Evolutionary conservation across 2,888 invertebrate genomes (phyloP).

Genomic region (Tholera decimalis): DNA sequence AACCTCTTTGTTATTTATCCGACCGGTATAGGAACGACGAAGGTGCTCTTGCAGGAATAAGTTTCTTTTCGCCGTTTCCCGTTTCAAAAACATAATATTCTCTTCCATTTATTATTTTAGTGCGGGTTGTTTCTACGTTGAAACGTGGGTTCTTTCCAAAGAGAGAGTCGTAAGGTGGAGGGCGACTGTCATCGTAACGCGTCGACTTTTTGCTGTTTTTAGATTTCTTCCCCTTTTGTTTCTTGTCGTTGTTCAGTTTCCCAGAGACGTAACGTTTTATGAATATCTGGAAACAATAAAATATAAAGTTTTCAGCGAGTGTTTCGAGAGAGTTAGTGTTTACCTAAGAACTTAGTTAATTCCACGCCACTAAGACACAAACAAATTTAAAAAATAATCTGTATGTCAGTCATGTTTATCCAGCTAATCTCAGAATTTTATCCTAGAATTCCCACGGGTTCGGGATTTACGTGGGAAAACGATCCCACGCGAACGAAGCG

Average conservation of each 20-base stretch:
- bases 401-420: too few species aligned
- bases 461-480: too few species aligned
- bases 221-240: conserved; percentile 54
- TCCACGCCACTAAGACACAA: too few species aligned
- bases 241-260: conserved; percentile 55
- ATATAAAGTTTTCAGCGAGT: background rate
- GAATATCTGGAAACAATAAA: conserved; percentile 74
- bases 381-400: too few species aligned
- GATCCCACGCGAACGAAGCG: too few species aligned
- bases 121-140: conserved; percentile 80
- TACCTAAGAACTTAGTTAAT: too few species aligned
- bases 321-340: too few species aligned
- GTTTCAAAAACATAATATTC: conserved; percentile 94
- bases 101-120: conserved; percentile 93
- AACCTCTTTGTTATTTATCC: conserved; percentile 44
- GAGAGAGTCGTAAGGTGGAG: conserved; percentile 93
- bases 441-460: too few species aligned
- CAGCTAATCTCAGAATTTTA: too few species aligned
- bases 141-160: conserved; percentile 83
- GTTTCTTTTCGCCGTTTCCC: conserved; percentile 92
- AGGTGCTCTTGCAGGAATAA: conserved; percentile 94
- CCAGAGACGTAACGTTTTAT: conserved; percentile 74
- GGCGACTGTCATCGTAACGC: conserved; percentile 84
- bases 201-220: conserved; percentile 63
- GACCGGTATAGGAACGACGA: conserved; percentile 94